phyloP scores from a whole-genome alignment of 2,797 vertebrate species.

The Lacerta bilineata region DNA sequence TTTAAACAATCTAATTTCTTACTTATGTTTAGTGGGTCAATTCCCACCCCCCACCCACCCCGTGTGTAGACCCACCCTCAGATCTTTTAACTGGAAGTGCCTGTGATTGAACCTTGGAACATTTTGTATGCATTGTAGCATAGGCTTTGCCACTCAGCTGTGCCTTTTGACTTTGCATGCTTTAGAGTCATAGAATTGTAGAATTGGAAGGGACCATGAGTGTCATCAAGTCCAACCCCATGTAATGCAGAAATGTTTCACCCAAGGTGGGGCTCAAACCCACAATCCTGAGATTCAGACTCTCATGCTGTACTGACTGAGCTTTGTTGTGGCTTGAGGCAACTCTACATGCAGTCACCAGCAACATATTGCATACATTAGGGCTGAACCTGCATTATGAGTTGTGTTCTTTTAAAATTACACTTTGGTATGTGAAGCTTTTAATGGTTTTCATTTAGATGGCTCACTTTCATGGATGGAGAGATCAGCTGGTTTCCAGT shows the following conservation, averaged over 20 bases:
- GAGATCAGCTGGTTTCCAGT: too few relatives aligned
- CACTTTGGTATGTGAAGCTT: conserved; percentile 60
- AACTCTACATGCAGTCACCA: neutral
- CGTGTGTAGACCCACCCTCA: too few relatives aligned
- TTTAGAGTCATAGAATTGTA: neutral
- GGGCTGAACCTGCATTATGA: neutral
- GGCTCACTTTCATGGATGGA: neutral
- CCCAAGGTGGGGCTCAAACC: too few relatives aligned
- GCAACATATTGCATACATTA: neutral
- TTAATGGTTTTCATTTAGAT: conserved; percentile 52
- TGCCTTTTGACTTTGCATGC: neutral
- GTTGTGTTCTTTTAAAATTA: neutral
- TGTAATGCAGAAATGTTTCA: too few relatives aligned
- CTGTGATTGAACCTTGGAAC: neutral
- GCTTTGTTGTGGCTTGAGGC: neutral
- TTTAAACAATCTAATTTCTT: too few relatives aligned
- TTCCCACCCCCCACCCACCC: too few relatives aligned
- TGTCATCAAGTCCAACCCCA: too few relatives aligned
- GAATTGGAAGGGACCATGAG: too few relatives aligned
- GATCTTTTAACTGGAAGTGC: too few relatives aligned
- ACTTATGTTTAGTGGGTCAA: too few relatives aligned
- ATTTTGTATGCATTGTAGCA: neutral
- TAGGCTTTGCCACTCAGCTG: neutral
- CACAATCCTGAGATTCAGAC: too few relatives aligned
- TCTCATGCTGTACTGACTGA: too few relatives aligned